Conservation (phyloP, 2,113 vertebrate genomes). For the Pavo muticus region DNA sequence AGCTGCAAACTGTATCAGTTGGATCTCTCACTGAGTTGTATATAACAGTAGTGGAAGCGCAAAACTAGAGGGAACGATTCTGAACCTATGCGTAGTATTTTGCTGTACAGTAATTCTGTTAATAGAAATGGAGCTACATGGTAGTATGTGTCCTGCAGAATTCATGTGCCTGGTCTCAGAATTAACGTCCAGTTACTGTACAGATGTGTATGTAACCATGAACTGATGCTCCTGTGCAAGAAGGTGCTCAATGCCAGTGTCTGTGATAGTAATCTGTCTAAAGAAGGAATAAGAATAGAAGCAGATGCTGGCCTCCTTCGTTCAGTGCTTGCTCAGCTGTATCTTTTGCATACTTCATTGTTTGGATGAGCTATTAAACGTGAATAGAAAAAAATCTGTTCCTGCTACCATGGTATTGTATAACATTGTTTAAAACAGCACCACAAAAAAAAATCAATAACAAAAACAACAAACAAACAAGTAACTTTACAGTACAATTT, state of each 20-base stretch:
- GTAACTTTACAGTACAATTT: neutral
- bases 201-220: neutral
- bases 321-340: neutral
- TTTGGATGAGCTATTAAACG: neutral
- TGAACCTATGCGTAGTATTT: neutral
- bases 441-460: neutral
- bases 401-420: neutral
- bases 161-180: rapidly evolving
- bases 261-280: neutral
- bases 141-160: neutral
- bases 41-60: neutral
- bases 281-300: neutral
- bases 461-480: neutral
- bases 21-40: neutral
- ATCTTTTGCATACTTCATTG: neutral
- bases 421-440: neutral
- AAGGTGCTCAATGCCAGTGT: neutral
- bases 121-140: neutral
- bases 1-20: neutral
- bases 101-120: neutral
- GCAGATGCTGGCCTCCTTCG: neutral
- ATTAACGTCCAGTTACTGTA: rapidly evolving
- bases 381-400: neutral
- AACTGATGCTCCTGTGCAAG: neutral
- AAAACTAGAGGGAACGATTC: neutral